These are phyloP conservation scores for Synodontis membranacea DNA, from an alignment of 2,113 vertebrate species.

Conservation along the genomic window DNA sequence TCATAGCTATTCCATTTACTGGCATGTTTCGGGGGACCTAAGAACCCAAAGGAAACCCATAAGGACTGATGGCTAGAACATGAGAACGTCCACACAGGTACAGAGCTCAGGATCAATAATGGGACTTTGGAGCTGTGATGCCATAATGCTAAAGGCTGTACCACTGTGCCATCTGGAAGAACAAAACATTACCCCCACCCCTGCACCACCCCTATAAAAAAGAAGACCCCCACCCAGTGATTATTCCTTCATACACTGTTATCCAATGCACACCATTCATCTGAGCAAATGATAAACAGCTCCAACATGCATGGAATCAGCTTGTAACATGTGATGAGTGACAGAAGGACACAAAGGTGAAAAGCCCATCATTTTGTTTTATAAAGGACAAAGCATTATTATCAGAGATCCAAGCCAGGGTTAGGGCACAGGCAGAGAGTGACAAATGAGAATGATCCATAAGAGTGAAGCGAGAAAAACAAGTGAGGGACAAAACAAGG, in stretches of 20 bases:
- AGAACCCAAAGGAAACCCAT: neutral
- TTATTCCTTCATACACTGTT: no score
- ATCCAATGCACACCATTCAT: no score
- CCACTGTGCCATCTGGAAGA: neutral
- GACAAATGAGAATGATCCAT: no score
- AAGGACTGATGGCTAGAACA: no score
- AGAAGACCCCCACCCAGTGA: no score
- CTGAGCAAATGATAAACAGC: neutral
- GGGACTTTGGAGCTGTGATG: neutral
- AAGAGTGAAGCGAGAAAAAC: no score
- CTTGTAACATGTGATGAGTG: neutral
- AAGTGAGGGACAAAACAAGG: neutral
- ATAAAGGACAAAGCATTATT: no score
- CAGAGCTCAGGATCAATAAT: no score
- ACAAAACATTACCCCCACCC: neutral
- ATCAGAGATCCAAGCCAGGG: neutral
- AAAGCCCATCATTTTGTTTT: no score
- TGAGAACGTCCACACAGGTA: neutral
- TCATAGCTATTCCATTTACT: neutral
- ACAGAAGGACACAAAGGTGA: neutral
- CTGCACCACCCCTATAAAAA: neutral
- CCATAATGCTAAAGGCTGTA: neutral
- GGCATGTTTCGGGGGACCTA: neutral
- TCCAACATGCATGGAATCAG: neutral
- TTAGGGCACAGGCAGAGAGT: neutral